Evolutionary conservation across 2,888 invertebrate genomes (phyloP), one percentile per base, ranked within the genome.

Genomic region (Caenorhabditis becei): DNA sequence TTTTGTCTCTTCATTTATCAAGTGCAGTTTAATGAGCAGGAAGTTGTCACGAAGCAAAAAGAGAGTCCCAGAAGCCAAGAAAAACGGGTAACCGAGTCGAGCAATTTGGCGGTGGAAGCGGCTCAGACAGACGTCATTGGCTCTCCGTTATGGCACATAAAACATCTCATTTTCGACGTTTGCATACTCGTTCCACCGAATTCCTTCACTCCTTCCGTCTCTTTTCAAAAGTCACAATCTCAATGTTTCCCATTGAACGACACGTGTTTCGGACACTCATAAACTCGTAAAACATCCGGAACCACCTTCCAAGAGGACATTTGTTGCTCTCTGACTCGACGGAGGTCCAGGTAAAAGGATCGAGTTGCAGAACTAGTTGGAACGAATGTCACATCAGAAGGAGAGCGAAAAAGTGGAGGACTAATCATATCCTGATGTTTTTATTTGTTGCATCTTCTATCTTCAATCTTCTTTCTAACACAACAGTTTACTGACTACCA

Each of bases 251-350:
- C 63, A 32, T 51, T 51, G 14, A 58, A n/a, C 23, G 35, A 44
- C 41, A 47, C 49, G 44, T 72, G 58, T 56, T 56, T 51, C 65
- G 66, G 58, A 65, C 74, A 65, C 74, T 66, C 74, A 65, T 58
- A 74, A 66, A 74, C 74, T 74, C 74, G 65, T 47, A 47, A 47
- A 47, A 47, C 47, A 47, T 47, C 47, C 47, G 47, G 47, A 47
- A 47, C 47, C 5, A 11, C 41, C 14, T 10, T 32, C 41, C 41
- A 10, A n/a, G 23, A 49, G 20, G 49, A 53, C 26, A 53, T 53
- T 53, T 53, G 23, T 53, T 53, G 53, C 14, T 53, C 53, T 47
- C 47, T 7, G 41, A 41, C 11, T 32, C 5, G 2, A 3, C 7
- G 41, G 18, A 10, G 47, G 5, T 18, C 47, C 47, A 47, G 47